These are phyloP conservation scores for Girardinichthys multiradiatus DNA, from an alignment of 2,113 vertebrate species.

Conservation along the genomic window DNA sequence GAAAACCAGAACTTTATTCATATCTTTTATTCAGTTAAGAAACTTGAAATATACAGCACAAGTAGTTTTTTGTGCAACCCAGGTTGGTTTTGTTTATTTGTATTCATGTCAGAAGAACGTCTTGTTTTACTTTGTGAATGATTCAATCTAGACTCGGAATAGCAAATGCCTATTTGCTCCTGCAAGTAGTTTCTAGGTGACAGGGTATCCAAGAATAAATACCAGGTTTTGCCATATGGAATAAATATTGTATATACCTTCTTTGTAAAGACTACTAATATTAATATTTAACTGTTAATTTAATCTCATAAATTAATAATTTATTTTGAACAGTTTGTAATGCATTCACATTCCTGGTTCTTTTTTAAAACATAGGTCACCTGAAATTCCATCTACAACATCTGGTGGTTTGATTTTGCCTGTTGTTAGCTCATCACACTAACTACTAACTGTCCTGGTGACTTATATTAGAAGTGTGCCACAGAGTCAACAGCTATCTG, in stretches of 20 bases:
- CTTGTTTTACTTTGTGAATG: not conserved
- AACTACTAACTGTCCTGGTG: conserved; percentile 35
- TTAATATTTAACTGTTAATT: conserved; percentile 7
- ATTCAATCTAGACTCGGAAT: not conserved
- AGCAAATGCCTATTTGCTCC: not conserved
- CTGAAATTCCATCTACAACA: not conserved
- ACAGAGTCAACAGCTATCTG: conserved; percentile 17
- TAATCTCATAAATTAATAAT: not conserved
- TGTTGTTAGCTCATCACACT: conserved; percentile 15
- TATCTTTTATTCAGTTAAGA: not conserved
- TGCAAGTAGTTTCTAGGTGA: conserved; percentile 1
- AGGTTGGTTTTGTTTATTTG: conserved; percentile 8
- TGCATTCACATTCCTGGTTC: not conserved
- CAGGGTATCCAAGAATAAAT: not conserved
- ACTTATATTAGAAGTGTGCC: not conserved
- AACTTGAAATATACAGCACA: conserved; percentile 8
- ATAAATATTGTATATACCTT: not conserved
- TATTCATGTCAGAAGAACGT: not conserved
- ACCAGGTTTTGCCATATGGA: not conserved
- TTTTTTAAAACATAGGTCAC: not conserved
- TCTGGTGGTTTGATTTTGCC: conserved; percentile 1
- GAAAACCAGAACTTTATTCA: conserved; percentile 4
- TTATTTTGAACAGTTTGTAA: conserved; percentile 3
- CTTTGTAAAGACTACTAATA: not conserved
- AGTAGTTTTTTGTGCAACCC: not conserved